Evolutionary conservation across 2,888 invertebrate species (phyloP).

Genomic region (Peribatodes rhomboidaria): DNA sequence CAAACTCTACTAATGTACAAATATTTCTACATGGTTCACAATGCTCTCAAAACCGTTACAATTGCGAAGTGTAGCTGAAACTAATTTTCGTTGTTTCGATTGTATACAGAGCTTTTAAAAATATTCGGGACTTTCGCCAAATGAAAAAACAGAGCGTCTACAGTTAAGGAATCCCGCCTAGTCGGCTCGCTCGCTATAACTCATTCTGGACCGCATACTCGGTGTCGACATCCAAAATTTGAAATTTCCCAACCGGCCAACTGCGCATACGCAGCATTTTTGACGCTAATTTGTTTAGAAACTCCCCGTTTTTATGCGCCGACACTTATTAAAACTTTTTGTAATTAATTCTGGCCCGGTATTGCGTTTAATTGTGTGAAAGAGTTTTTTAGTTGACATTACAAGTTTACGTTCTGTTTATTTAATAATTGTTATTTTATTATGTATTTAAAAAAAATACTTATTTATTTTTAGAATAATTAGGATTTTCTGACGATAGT

Average conservation of each 20-base stretch:
- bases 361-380: conserved; percentile 29
- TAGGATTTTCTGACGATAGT: too few relatives aligned
- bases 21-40: too few relatives aligned
- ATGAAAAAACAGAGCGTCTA: conserved; percentile 16
- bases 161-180: conserved; percentile 35
- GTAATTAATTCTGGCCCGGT: conserved; percentile 20
- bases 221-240: conserved; percentile 41
- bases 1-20: too few relatives aligned
- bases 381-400: too few relatives aligned
- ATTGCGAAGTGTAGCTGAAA: too few relatives aligned
- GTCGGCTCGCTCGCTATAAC: conserved; percentile 39
- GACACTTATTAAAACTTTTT: conserved; percentile 43
- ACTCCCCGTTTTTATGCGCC: conserved; percentile 40
- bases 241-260: conserved; percentile 41
- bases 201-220: conserved; percentile 44
- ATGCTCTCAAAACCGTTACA: too few relatives aligned
- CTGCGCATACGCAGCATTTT: conserved; percentile 46
- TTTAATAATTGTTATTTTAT: too few relatives aligned
- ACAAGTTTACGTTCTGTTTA: too few relatives aligned
- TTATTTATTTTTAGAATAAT: too few relatives aligned
- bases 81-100: not conserved
- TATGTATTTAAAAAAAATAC: too few relatives aligned
- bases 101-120: conserved; percentile 13
- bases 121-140: conserved; percentile 31
- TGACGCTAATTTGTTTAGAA: conserved; percentile 53